Percentiles rank a stretch among this genome's conserved stretches.
Evolutionary conservation across 2,888 invertebrate genomes (phyloP).

Genomic region (Eueremaeus valkanovi): DNA sequence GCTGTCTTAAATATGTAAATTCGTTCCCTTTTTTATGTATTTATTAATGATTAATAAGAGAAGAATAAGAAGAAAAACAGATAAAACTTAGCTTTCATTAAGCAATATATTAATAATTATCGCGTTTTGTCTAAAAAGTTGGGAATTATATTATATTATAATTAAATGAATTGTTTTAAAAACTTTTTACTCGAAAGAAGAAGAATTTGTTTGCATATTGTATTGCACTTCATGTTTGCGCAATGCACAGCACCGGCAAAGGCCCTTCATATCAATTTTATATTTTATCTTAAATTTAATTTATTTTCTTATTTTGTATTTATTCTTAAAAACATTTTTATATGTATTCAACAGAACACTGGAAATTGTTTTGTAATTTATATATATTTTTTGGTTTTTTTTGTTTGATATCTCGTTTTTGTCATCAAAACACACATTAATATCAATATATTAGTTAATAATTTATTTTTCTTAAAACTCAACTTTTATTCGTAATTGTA

Average conservation of each 20-base stretch:
- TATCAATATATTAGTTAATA: slow-evolving; percentile 15
- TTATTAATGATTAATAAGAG: too few species aligned
- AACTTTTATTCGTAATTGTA: neutral
- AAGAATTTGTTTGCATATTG: slow-evolving; percentile 13
- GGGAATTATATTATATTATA: neutral
- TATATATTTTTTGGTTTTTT: neutral
- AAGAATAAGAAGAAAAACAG: too few species aligned
- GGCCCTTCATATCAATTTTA: slow-evolving; percentile 12
- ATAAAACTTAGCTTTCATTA: neutral
- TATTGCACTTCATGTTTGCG: slow-evolving; percentile 34
- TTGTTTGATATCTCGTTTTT: too few species aligned
- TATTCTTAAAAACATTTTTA: slow-evolving; percentile 10
- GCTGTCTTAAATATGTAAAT: too few species aligned
- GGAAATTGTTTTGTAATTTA: neutral
- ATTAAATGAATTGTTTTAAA: neutral
- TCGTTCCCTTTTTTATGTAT: too few species aligned
- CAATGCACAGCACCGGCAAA: slow-evolving; percentile 36
- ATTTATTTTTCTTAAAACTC: neutral
- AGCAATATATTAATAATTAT: neutral
- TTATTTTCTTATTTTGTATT: neutral
- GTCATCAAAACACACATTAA: slow-evolving; percentile 16
- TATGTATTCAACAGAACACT: slow-evolving; percentile 25
- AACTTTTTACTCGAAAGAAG: too few species aligned
- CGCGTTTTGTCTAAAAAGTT: neutral
- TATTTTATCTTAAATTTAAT: neutral